Conservation (phyloP, 2,888 invertebrate genomes). For the Chorisops tibialis region DNA sequence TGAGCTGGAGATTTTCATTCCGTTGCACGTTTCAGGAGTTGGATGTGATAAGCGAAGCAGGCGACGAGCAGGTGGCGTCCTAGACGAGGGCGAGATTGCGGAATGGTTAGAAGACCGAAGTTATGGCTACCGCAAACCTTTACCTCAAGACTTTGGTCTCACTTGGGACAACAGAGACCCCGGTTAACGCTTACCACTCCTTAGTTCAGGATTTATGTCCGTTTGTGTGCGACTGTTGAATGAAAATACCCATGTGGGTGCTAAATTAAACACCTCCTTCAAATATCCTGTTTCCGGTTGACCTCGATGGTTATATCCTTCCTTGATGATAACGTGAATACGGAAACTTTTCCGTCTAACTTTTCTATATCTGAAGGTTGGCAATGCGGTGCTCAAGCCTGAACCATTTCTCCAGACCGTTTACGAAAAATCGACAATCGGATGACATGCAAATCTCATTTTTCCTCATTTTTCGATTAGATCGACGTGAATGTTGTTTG, state of each 20-base stretch:
- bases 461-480: not conserved
- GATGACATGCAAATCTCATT: conserved; percentile 13
- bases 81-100: not conserved
- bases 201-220: conserved; percentile 4
- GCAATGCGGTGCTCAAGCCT: too few relatives aligned
- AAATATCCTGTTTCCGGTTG: conserved; percentile 32
- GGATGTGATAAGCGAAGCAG: conserved; percentile 2
- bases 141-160: conserved; percentile 20
- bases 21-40: conserved; percentile 2
- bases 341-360: conserved; percentile 7
- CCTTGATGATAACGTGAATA: conserved; percentile 11
- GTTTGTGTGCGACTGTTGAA: not conserved
- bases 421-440: not conserved
- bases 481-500: not conserved
- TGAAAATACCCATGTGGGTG: conserved; percentile 19
- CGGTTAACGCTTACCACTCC: conserved; percentile 9
- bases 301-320: conserved; percentile 28
- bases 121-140: conserved; percentile 19
- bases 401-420: too few relatives aligned
- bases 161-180: conserved; percentile 12
- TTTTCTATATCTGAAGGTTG: not conserved
- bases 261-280: conserved; percentile 32
- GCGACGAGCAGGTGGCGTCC: not conserved
- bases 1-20: conserved; percentile 11
- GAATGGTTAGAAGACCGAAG: not conserved